Percentiles rank a stretch among this genome's conserved stretches.
These are phyloP conservation scores for Synergus umbraculus DNA, from an alignment of 2,888 invertebrate genomes.

Conservation along the genomic window DNA sequence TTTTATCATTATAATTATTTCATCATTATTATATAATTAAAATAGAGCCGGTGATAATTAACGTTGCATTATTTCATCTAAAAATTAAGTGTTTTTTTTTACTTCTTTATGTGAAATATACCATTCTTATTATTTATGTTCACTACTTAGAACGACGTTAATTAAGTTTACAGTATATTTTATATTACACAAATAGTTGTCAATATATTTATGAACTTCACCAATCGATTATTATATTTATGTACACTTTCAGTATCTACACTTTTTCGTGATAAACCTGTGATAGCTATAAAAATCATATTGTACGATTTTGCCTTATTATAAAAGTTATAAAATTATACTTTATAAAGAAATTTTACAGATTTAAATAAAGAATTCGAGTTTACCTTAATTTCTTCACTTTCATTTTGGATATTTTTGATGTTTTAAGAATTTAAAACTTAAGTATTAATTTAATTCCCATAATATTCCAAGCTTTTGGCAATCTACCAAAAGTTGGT, in stretches of 20 bases:
- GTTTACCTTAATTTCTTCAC: background rate
- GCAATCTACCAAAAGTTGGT: too few species aligned
- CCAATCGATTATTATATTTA: conserved; percentile 13
- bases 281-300: conserved; percentile 28
- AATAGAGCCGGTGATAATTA: conserved; percentile 1
- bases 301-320: background rate
- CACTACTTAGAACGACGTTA: conserved; percentile 22
- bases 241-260: conserved; percentile 31
- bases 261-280: conserved; percentile 32
- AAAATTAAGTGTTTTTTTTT: background rate
- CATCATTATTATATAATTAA: background rate
- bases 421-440: too few species aligned
- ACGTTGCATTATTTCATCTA: background rate
- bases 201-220: conserved; percentile 6
- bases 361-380: background rate
- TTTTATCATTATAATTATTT: too few species aligned
- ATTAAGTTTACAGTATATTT: conserved; percentile 33
- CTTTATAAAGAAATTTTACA: background rate
- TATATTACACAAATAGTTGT: conserved; percentile 1
- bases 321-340: background rate
- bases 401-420: background rate
- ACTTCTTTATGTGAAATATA: background rate
- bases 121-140: conserved; percentile 14
- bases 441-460: too few species aligned
- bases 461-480: too few species aligned